Conservation (phyloP, 2,113 vertebrate species). For the Hemibagrus wyckioides region DNA sequence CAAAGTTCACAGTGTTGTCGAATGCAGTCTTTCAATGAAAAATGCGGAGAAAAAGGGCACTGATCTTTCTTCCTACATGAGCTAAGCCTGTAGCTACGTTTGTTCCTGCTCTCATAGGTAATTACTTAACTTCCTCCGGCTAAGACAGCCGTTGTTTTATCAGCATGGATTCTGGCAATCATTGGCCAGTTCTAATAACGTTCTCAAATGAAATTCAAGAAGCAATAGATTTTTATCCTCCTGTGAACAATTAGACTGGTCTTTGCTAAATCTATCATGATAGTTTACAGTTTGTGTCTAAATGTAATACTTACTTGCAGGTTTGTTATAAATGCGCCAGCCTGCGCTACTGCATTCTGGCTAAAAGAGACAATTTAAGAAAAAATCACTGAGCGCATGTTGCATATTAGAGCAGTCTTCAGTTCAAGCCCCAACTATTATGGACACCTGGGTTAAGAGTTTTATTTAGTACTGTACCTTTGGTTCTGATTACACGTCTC, state of each 20-base stretch:
- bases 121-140: constrained; percentile 56
- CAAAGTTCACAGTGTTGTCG: constrained; percentile 23
- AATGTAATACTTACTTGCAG: neutral
- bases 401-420: neutral
- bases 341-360: constrained; percentile 14
- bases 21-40: constrained; percentile 38
- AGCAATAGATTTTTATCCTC: constrained; percentile 48
- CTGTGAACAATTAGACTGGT: constrained; percentile 49
- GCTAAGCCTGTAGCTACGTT: constrained; percentile 51
- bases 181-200: constrained; percentile 57
- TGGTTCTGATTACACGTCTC: constrained; percentile 38
- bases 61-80: constrained; percentile 36
- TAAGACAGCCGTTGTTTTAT: constrained; percentile 53
- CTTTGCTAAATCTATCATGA: constrained; percentile 24
- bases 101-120: constrained; percentile 57
- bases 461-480: neutral
- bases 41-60: constrained; percentile 31
- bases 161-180: constrained; percentile 40
- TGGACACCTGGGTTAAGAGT: neutral
- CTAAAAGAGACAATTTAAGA: neutral
- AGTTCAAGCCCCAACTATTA: neutral
- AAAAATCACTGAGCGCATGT: neutral
- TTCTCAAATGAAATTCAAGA: constrained; percentile 47
- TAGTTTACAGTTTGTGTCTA: constrained; percentile 32
- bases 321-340: constrained; percentile 20